Percentiles rank a stretch among this genome's conserved stretches.
phyloP scores from a whole-genome alignment of 2,113 vertebrate genomes.

The Poeciliopsis turrubarensis region DNA sequence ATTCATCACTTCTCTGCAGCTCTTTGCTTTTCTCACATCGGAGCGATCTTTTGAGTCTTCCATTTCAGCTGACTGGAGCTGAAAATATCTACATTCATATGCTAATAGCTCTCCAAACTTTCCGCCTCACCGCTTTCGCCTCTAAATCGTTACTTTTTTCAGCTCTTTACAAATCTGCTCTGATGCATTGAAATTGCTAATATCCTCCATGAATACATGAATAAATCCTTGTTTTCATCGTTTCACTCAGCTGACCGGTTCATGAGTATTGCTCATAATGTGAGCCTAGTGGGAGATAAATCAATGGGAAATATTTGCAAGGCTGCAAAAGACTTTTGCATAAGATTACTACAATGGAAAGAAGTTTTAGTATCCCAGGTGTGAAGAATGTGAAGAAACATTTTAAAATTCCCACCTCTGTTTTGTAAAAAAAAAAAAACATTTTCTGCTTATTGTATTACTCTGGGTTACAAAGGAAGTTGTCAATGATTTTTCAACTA shows the following conservation, averaged over 20 bases:
- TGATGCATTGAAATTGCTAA: slow-evolving; percentile 61
- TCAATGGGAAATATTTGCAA: slow-evolving; percentile 36
- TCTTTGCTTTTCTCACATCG: not conserved
- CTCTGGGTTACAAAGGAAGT: no score
- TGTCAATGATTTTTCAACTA: no score
- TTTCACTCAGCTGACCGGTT: slow-evolving; percentile 35
- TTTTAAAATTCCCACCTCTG: no score
- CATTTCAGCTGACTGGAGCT: slow-evolving; percentile 29
- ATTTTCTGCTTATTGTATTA: no score
- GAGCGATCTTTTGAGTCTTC: slow-evolving; percentile 13
- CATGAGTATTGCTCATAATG: slow-evolving; percentile 46
- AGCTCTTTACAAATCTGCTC: slow-evolving; percentile 27
- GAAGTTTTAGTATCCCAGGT: not conserved
- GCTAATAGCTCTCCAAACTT: slow-evolving; percentile 44
- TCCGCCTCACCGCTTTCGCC: slow-evolving; percentile 19
- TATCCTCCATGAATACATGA: slow-evolving; percentile 68
- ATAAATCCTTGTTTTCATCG: slow-evolving; percentile 59
- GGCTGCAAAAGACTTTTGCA: slow-evolving; percentile 3
- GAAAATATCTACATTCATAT: slow-evolving; percentile 63
- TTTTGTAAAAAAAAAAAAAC: no score
- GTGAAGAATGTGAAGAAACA: no score
- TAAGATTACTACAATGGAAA: not conserved
- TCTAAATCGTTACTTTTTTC: slow-evolving; percentile 43
- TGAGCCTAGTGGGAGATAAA: slow-evolving; percentile 11
- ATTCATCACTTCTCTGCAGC: not conserved